Conservation (phyloP, 2,888 invertebrate species). For the Punctoribates punctum region DNA sequence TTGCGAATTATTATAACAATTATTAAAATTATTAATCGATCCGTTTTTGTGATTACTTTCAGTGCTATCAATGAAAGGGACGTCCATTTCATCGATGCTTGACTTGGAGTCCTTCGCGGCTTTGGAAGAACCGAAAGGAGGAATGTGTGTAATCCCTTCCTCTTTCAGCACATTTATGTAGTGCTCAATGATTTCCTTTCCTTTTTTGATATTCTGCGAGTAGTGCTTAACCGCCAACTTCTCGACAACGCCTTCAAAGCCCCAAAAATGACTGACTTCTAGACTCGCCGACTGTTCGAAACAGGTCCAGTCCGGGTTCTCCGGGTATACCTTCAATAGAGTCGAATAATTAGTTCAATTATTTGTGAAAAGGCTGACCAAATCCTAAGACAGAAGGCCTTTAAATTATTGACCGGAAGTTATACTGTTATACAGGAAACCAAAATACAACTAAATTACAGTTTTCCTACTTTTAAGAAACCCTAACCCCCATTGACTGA, state of each 20-base stretch:
- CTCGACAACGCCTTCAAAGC: conserved; percentile 88
- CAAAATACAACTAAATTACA: too few species aligned
- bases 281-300: conserved; percentile 88
- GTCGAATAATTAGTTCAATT: too few species aligned
- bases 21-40: conserved; percentile 25
- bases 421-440: too few species aligned
- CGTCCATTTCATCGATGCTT: not conserved
- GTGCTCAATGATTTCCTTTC: conserved; percentile 88
- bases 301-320: conserved; percentile 90
- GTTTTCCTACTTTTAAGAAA: too few species aligned
- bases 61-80: conserved; percentile 9
- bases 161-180: conserved; percentile 73
- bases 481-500: too few species aligned
- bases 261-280: conserved; percentile 91
- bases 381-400: too few species aligned
- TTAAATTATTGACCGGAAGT: too few species aligned
- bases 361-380: too few species aligned
- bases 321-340: conserved; percentile 93
- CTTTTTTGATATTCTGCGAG: conserved; percentile 78
- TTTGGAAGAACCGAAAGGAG: conserved; percentile 35
- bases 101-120: not conserved
- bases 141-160: conserved; percentile 67
- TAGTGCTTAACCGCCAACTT: conserved; percentile 95
- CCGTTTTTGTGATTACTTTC: conserved; percentile 18
- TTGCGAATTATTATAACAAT: conserved; percentile 17